Conservation (phyloP, 2,113 vertebrate species). For the Neomonachus schauinslandi region DNA sequence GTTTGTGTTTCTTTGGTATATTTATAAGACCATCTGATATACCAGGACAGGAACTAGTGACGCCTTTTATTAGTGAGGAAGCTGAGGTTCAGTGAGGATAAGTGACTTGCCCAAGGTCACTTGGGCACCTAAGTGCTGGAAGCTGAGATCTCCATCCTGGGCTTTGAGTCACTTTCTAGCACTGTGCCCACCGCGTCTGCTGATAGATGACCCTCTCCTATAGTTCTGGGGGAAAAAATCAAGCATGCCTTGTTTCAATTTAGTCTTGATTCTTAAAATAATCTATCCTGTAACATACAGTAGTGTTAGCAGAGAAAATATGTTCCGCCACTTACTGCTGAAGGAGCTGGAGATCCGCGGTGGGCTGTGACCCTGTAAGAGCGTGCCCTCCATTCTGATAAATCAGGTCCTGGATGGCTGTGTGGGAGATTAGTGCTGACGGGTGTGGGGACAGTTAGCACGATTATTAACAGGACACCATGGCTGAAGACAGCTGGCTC, state of each 20-base stretch:
- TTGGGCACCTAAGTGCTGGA: not conserved
- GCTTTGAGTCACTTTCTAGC: not conserved
- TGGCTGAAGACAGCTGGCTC: slow-evolving; percentile 18
- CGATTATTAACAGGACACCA: slow-evolving; percentile 48
- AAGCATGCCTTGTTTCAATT: slow-evolving; percentile 73
- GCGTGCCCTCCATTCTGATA: slow-evolving; percentile 70
- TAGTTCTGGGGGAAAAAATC: slow-evolving; percentile 41
- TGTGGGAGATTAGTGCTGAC: slow-evolving; percentile 52
- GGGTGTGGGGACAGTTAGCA: not conserved
- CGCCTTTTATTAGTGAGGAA: not conserved
- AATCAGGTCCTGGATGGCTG: slow-evolving; percentile 69
- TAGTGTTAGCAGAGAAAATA: slow-evolving; percentile 80
- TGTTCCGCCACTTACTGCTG: slow-evolving; percentile 71
- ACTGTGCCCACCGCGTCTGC: not conserved
- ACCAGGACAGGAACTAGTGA: not conserved
- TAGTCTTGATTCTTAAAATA: slow-evolving; percentile 79
- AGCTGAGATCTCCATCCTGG: not conserved
- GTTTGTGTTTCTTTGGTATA: not conserved
- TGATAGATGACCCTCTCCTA: slow-evolving; percentile 61
- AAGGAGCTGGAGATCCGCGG: slow-evolving; percentile 29
- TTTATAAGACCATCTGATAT: not conserved
- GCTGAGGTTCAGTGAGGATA: not conserved
- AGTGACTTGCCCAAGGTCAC: slow-evolving; percentile 65
- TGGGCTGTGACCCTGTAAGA: slow-evolving; percentile 77
- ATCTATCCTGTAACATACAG: slow-evolving; percentile 78